These are phyloP conservation scores for Epinephelus fuscoguttatus DNA, from an alignment of 2,113 vertebrate genomes.

Conservation along the genomic window DNA sequence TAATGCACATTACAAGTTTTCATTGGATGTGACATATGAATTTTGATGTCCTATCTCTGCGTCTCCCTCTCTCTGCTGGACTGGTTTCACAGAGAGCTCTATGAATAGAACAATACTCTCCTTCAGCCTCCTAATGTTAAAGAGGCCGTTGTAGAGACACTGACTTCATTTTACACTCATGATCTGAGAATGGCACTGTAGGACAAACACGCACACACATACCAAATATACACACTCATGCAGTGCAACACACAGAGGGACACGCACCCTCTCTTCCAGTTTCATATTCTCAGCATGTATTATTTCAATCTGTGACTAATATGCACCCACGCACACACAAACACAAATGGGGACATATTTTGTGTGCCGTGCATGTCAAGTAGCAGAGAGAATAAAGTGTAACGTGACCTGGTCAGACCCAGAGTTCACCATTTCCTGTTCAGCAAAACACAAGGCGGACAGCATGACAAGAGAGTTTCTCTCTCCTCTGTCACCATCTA, in stretches of 20 bases:
- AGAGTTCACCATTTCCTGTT: constrained; percentile 60
- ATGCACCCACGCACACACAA: constrained; percentile 35
- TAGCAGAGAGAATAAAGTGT: constrained; percentile 36
- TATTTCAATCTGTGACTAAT: constrained; percentile 61
- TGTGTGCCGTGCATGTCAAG: constrained; percentile 46
- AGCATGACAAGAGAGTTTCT: constrained; percentile 41
- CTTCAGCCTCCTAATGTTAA: constrained; percentile 77
- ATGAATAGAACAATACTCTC: constrained; percentile 82
- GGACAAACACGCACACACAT: constrained; percentile 34
- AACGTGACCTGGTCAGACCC: constrained; percentile 39
- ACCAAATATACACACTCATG: constrained; percentile 17
- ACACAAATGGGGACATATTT: constrained; percentile 44
- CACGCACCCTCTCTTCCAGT: constrained; percentile 26
- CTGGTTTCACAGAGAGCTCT: constrained; percentile 73
- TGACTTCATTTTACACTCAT: constrained; percentile 78
- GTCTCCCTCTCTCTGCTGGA: constrained; percentile 59
- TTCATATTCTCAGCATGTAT: constrained; percentile 53
- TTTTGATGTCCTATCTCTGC: constrained; percentile 47
- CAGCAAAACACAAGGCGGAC: constrained; percentile 36
- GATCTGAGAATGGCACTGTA: constrained; percentile 65
- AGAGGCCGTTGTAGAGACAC: constrained; percentile 72
- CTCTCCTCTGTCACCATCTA: constrained; percentile 39
- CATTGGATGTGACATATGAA: constrained; percentile 58
- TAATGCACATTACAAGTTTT: constrained; percentile 29
- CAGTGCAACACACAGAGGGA: constrained; percentile 19